phyloP scores from a whole-genome alignment of 1,140 invertebrate species.

The Monomorium pharaonis region DNA sequence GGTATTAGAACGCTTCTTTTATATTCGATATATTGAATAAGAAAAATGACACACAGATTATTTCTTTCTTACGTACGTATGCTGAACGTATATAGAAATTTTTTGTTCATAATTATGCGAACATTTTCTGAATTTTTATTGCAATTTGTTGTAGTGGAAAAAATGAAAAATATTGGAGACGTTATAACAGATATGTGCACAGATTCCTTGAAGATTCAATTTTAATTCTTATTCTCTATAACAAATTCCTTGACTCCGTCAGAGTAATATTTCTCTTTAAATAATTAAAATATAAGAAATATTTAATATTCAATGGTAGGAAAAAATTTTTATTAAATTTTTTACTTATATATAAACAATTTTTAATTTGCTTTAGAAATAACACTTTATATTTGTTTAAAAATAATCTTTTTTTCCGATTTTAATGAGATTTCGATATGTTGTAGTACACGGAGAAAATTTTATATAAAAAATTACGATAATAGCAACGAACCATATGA shows the following conservation, averaged over 20 bases:
- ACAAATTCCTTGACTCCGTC: not conserved
- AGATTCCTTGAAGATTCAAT: not conserved
- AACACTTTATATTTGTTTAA: not conserved
- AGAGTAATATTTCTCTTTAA: not conserved
- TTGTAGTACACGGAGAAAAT: too few relatives aligned
- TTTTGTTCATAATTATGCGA: not conserved
- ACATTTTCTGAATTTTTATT: not conserved
- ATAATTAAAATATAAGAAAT: not conserved
- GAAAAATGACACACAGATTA: not conserved
- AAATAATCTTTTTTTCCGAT: not conserved
- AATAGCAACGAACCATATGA: too few relatives aligned
- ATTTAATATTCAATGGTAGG: not conserved
- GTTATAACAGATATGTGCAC: too few relatives aligned
- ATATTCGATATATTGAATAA: not conserved
- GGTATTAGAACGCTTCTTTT: constrained; percentile 33
- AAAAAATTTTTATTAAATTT: not conserved
- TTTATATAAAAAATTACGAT: too few relatives aligned
- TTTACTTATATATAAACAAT: too few relatives aligned
- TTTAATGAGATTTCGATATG: not conserved
- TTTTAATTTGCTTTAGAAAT: not conserved
- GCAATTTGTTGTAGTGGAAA: not conserved
- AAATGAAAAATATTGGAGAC: not conserved
- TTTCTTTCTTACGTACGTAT: not conserved
- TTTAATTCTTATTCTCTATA: constrained; percentile 6
- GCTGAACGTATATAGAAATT: not conserved